These are phyloP conservation scores for Chinchilla lanigera DNA, from an alignment of 2,113 vertebrate genomes.

Conservation along the genomic window DNA sequence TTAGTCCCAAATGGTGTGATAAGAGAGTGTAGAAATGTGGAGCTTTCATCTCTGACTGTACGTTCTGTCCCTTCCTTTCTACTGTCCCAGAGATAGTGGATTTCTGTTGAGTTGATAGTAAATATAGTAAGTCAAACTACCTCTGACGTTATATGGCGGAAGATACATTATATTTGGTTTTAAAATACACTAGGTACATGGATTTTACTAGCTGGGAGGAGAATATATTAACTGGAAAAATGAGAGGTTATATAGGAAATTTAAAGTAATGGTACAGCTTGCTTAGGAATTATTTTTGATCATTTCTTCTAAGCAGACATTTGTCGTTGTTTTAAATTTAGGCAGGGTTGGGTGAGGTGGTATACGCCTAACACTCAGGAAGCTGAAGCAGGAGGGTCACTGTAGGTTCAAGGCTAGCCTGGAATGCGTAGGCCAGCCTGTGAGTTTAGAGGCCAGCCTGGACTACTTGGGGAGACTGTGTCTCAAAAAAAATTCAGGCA, in stretches of 20 bases:
- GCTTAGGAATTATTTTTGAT: conserved; percentile 13
- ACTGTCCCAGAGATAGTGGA: neutral
- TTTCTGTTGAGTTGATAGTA: neutral
- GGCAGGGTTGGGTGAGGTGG: neutral
- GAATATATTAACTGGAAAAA: neutral
- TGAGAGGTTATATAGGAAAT: neutral
- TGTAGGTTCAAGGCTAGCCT: neutral
- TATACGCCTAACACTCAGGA: neutral
- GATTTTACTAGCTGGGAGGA: conserved; percentile 44
- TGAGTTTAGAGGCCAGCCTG: neutral
- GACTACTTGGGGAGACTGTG: neutral
- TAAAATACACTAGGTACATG: neutral
- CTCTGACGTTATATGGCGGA: neutral
- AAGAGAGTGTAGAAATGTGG: neutral
- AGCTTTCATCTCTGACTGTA: neutral
- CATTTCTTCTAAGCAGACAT: neutral
- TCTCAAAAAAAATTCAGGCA: neutral
- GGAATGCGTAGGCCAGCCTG: neutral
- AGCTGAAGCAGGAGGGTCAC: neutral
- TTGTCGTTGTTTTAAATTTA: conserved; percentile 25
- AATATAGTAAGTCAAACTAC: neutral
- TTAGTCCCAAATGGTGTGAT: neutral
- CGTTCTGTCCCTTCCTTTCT: neutral
- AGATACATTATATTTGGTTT: neutral
- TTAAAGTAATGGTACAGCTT: conserved; percentile 1